Evolutionary conservation across 2,888 invertebrate species (phyloP), one percentile per base, ranked within the genome.

Genomic region (Xylocampa areola): DNA sequence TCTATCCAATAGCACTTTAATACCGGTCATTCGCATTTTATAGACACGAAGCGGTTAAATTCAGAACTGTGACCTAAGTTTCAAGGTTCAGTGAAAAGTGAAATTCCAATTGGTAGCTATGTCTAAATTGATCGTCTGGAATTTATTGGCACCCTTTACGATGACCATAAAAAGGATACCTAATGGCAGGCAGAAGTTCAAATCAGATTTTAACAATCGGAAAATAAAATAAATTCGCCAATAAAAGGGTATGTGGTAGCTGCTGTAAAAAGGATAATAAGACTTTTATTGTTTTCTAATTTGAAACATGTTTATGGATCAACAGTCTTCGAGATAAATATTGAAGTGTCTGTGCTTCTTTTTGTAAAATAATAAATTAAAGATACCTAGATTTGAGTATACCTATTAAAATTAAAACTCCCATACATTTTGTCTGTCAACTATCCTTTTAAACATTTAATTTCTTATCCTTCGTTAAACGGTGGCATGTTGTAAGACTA

Each of bases 111-210:
- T 21, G 39, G 29, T 61, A 50, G 36, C 44, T 52, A 63, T 54
- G 54, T 62, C 23, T 36, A 68, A 73, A 73, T 62, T 65, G 58
- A 69, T 69, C 30, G 58, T 59, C 48, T 57, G 62, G 61, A 67
- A 75, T 76, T 77, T 79, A 78, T 68, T 47, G 63, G 58, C 35
- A 53, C 37, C 47, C 50, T 73, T 76, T 66, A 76, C 63, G 72
- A 64, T 54, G 45, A 40, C 33, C 29, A 63, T 76, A 75, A 68
- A 77, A 53, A 41, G 41, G 30, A 16, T 32, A 36, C 33, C 49
- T 44, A 47, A 59, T 49, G 50, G 53, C 57, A 54, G 32, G 40
- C 30, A 54, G 51, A 37, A 61, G 62, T 48, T 64, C 49, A 57
- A 73, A 62, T 64, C 59, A 49, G 57, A 53, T 70, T 37, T 45